Evolutionary conservation across 2,888 invertebrate species (phyloP).

Genomic region (Pristionchus arcanus): DNA sequence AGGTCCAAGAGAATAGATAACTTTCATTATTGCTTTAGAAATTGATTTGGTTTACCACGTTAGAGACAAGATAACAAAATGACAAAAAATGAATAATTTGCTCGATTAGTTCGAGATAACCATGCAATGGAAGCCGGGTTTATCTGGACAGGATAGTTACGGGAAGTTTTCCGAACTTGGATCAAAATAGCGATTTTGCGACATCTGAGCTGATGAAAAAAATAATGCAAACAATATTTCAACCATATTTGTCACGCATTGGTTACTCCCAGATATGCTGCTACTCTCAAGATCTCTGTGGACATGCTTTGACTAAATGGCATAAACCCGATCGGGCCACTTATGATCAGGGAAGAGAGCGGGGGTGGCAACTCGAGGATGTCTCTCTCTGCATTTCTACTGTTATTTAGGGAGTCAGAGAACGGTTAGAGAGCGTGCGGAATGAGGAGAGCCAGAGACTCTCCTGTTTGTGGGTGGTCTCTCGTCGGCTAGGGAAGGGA

Average conservation of each 20-base stretch:
- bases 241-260: neutral
- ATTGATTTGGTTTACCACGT: too few species aligned
- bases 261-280: neutral
- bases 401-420: neutral
- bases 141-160: too few species aligned
- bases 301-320: constrained; percentile 17
- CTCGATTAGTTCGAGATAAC: too few species aligned
- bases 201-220: too few species aligned
- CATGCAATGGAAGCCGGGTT: too few species aligned
- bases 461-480: neutral
- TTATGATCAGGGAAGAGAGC: constrained; percentile 4
- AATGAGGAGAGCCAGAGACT: neutral
- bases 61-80: too few species aligned
- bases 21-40: too few species aligned
- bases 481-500: neutral
- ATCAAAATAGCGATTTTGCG: too few species aligned
- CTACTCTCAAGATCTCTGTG: too few species aligned
- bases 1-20: neutral
- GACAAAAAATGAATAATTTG: too few species aligned
- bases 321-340: constrained; percentile 36
- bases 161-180: too few species aligned
- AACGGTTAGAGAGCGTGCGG: neutral
- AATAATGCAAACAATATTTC: too few species aligned
- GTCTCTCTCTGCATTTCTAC: neutral
- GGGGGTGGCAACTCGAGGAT: constrained; percentile 6